Evolutionary conservation across 53 echinoderm and acorn worm species (phyloP).

Genomic region (Pentamera pediparva): DNA sequence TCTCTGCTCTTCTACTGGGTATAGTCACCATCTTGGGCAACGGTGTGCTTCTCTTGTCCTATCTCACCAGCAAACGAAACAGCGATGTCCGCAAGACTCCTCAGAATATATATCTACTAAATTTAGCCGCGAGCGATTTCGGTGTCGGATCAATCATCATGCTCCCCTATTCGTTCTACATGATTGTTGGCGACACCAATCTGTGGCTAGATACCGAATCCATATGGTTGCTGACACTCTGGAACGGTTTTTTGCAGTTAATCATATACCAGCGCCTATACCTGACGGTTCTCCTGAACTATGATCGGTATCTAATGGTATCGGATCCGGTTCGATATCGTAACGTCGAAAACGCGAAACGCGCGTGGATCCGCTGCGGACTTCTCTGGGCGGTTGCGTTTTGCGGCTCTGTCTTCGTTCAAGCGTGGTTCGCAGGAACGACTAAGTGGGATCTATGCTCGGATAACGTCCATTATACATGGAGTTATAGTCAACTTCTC

Average conservation of each 20-base stretch:
- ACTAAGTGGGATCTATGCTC: neutral
- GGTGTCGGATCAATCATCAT: constrained; percentile 1
- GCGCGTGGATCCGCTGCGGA: neutral
- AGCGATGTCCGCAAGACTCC: neutral
- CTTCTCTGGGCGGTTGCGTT: neutral
- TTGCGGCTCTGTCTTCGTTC: neutral
- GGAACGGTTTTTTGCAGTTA: neutral
- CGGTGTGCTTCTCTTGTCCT: constrained; percentile 1
- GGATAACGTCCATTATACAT: neutral
- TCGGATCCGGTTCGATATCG: constrained; percentile 17
- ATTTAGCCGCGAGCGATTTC: constrained; percentile 13
- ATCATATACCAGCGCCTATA: neutral
- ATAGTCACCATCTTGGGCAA: neutral
- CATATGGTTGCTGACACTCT: neutral
- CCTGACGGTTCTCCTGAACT: constrained; percentile 1
- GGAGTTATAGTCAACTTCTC: constrained; percentile 9
- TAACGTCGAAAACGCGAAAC: neutral
- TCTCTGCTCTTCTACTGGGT: too few species aligned
- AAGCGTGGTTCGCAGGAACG: constrained; percentile 1
- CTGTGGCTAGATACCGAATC: neutral
- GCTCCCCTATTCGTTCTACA: constrained; percentile 5
- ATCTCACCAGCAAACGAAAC: neutral
- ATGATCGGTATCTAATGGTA: constrained; percentile 24
- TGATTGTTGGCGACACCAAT: neutral
- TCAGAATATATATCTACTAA: constrained; percentile 16